Base-by-base conservation (phyloP, 1,140 invertebrate genomes). In the Drosophila bipectinata region DNA sequence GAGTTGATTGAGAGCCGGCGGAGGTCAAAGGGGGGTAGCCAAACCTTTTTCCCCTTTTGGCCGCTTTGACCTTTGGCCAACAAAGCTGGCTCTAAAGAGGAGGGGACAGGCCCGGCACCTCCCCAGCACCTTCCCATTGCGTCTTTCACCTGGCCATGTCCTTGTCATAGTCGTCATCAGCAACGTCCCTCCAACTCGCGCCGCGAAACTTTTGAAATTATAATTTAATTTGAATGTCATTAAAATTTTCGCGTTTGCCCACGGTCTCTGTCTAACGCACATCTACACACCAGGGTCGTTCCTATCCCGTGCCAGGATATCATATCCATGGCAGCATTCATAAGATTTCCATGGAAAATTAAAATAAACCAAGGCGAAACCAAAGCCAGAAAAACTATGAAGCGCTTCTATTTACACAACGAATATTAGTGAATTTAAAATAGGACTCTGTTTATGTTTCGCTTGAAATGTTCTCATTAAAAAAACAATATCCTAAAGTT, bases 151-250 rank as follows among this genome's bases (percentile, higher is more conserved):
- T 61, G 66, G 66, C 67, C 68, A 75, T 63, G 72, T 81, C 82
- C 82, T 81, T 87, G 82, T 74, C 69, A 69, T 72, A 81, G 75
- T 79, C 66, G 61, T 75, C 76, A 57, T 56, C 73, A 58, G 21
- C 60, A 59, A 66, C 69, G 51, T 26, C 34, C 24, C 52, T 12
- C 48, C 14, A 8, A 26, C 44, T n/a, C 21, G 15, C 44, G 57
- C 21, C 12, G 59, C 32, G n/a, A 87, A 85, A 85, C 82, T 85
- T 85, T 85, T 85, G 75, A 85, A 85, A 85, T 85, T 87, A 87
- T 85, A 85, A 85, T 85, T 85, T 88, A 78, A 85, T 85, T 85
- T 85, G 83, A 85, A 85, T 85, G 82, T 82, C 82, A 85, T 85
- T 85, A 85, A 85, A 85, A 88, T 85, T 85, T 85, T 76, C 80